Conservation (phyloP, 2,113 vertebrate genomes). For the Silurus meridionalis region DNA sequence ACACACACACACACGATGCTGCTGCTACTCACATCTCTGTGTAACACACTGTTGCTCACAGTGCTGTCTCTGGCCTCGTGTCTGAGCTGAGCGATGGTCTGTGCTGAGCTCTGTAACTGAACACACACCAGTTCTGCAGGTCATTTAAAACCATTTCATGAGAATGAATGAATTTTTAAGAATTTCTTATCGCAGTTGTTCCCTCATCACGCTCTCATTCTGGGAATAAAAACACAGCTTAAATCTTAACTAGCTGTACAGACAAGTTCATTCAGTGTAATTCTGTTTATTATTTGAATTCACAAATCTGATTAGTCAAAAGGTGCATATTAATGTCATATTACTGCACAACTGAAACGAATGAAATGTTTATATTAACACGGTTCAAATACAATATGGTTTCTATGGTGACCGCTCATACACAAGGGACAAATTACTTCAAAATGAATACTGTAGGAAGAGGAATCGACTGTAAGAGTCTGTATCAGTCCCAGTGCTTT, state of each 20-base stretch:
- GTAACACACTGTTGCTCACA: constrained; percentile 1
- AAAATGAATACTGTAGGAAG: no score
- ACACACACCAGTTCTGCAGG: neutral
- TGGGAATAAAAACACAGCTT: neutral
- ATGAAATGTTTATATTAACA: no score
- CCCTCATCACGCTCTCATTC: neutral
- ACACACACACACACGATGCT: neutral
- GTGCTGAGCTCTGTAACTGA: constrained; percentile 40
- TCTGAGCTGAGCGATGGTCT: constrained; percentile 41
- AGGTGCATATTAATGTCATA: neutral
- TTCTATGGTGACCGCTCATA: neutral
- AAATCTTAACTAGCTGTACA: neutral
- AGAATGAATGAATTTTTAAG: neutral
- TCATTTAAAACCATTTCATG: neutral
- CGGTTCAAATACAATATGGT: neutral
- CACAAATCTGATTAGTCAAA: neutral
- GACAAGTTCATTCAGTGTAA: neutral
- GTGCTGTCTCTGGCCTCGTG: neutral
- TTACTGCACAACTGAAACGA: no score
- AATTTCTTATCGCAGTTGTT: neutral
- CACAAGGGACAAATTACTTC: no score
- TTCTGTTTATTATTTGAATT: neutral
- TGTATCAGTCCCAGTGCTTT: no score
- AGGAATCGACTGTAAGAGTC: no score
- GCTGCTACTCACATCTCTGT: constrained; percentile 29